These are phyloP conservation scores for Lerema accius DNA, from an alignment of 1,140 invertebrate genomes.

Conservation along the genomic window DNA sequence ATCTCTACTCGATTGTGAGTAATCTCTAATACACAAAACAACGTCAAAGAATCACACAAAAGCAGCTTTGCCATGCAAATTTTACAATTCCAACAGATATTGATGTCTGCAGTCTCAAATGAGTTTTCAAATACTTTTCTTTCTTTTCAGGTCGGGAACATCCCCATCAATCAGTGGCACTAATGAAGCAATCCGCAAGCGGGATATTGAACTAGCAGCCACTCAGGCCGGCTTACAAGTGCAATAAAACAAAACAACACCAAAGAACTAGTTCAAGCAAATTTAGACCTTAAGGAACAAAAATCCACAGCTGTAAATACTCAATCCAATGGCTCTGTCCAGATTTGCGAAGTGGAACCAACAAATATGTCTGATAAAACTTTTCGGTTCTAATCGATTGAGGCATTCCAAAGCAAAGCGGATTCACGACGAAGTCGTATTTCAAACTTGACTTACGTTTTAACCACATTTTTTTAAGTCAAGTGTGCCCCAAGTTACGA, in stretches of 20 bases:
- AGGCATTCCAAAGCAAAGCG: conserved; percentile 59
- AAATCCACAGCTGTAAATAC: conserved; percentile 42
- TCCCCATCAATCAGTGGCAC: conserved; percentile 63
- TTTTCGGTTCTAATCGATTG: conserved; percentile 63
- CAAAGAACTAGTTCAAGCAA: conserved; percentile 48
- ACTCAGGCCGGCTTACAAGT: conserved; percentile 59
- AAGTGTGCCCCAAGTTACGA: conserved; percentile 27
- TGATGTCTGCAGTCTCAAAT: neutral
- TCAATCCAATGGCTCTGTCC: conserved; percentile 73
- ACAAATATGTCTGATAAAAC: conserved; percentile 76
- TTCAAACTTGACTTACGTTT: conserved; percentile 62
- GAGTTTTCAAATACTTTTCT: conserved; percentile 45
- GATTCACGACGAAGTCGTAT: conserved; percentile 64
- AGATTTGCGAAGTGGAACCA: conserved; percentile 63
- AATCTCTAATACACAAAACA: too few species aligned
- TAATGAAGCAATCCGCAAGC: conserved; percentile 79
- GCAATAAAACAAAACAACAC: conserved; percentile 69
- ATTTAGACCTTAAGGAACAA: conserved; percentile 60
- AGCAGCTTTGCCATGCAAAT: neutral
- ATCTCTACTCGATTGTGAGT: too few species aligned
- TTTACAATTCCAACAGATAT: neutral
- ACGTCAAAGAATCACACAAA: too few species aligned
- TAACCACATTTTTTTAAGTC: conserved; percentile 34
- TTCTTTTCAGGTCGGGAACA: conserved; percentile 73
- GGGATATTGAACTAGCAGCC: conserved; percentile 75